Percentiles rank a stretch among this genome's conserved stretches.
phyloP scores from a whole-genome alignment of 2,113 vertebrate genomes.

The Pedetes capensis region DNA sequence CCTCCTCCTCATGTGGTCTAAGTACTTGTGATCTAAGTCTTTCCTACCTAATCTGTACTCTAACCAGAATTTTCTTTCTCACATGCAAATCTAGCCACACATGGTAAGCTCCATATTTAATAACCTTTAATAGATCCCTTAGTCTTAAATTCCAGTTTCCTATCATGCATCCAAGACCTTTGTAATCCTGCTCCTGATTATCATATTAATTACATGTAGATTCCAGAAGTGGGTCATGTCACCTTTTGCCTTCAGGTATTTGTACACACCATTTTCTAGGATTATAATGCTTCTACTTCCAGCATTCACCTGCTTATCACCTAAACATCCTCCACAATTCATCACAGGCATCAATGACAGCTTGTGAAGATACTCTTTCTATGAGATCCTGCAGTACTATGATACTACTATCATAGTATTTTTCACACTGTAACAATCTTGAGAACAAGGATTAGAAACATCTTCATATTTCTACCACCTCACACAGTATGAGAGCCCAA shows the following conservation, averaged over 20 bases:
- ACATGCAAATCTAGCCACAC: not conserved
- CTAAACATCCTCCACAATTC: not conserved
- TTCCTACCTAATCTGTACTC: not conserved
- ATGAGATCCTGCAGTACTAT: not conserved
- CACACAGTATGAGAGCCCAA: not conserved
- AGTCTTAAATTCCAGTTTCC: not conserved
- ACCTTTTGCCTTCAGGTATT: not conserved
- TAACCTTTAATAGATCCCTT: not conserved
- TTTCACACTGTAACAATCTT: not conserved
- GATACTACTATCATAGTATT: not conserved
- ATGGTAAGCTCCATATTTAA: not conserved
- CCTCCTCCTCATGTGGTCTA: not conserved
- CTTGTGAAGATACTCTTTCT: not conserved
- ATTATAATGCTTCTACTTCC: not conserved
- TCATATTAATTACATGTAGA: not conserved
- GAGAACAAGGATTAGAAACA: conserved; percentile 11
- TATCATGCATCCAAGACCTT: not conserved
- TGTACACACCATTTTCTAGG: not conserved
- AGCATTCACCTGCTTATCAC: not conserved
- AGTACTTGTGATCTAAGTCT: not conserved
- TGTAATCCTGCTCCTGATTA: not conserved
- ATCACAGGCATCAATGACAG: not conserved
- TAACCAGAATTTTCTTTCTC: not conserved
- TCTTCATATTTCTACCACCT: not conserved
- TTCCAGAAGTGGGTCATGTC: not conserved